Conservation (phyloP, 2,113 vertebrate genomes). For the Labeo catla region DNA sequence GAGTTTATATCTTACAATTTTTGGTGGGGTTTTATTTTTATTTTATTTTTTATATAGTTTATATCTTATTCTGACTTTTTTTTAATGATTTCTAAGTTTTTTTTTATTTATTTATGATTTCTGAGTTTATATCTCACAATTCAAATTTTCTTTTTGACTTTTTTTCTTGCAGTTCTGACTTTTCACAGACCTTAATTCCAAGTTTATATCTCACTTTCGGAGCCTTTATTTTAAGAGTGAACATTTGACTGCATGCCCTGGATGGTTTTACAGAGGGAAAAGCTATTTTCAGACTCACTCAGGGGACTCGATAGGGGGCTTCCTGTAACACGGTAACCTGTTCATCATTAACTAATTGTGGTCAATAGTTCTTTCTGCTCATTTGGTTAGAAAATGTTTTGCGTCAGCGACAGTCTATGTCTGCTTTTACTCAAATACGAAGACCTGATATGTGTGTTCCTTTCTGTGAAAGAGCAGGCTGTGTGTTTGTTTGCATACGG, state of each 20-base stretch:
- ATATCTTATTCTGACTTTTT: too few species aligned
- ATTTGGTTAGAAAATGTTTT: slow-evolving; percentile 1
- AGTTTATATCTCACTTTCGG: too few species aligned
- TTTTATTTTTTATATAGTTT: too few species aligned
- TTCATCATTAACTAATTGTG: background rate
- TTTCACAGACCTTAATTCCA: too few species aligned
- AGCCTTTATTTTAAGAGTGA: too few species aligned
- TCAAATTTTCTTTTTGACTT: too few species aligned
- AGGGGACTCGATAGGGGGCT: background rate
- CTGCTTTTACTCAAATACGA: background rate
- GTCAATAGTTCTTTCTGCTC: background rate
- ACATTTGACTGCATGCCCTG: background rate
- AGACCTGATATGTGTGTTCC: background rate
- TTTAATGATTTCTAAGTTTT: too few species aligned
- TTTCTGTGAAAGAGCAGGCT: background rate
- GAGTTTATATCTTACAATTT: too few species aligned
- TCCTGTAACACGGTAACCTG: background rate
- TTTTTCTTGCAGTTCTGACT: too few species aligned
- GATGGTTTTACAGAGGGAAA: background rate
- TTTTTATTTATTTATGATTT: too few species aligned
- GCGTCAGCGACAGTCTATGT: background rate
- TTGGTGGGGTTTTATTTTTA: too few species aligned
- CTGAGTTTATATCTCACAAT: too few species aligned
- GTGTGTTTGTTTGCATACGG: background rate
- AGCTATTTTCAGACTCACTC: background rate